These are phyloP conservation scores for Nicator chloris DNA, from an alignment of 2,113 vertebrate genomes.

Conservation along the genomic window DNA sequence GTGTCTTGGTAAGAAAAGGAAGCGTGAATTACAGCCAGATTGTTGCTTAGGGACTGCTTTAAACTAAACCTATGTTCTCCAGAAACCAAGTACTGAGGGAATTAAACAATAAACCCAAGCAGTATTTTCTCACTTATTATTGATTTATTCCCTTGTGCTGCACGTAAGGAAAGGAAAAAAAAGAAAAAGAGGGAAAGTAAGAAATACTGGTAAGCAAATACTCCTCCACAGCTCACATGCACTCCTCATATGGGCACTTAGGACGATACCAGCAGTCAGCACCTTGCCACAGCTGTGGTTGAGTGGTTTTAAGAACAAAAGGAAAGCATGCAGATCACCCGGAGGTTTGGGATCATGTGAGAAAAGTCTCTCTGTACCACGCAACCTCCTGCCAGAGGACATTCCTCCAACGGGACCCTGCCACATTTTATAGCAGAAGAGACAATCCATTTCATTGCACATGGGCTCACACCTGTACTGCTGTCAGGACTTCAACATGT, in stretches of 20 bases:
- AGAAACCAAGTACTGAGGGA: conserved; percentile 31
- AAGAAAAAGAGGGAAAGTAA: not conserved
- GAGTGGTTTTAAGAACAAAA: not conserved
- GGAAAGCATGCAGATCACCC: not conserved
- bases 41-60: conserved; percentile 28
- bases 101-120: conserved; percentile 42
- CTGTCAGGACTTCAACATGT: not conserved
- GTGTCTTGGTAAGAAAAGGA: not conserved
- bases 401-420: not conserved
- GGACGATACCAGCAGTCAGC: not conserved
- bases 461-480: not conserved
- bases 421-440: not conserved
- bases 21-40: not conserved
- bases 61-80: conserved; percentile 40
- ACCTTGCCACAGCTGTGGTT: not conserved
- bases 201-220: not conserved
- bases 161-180: not conserved
- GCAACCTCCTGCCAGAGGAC: not conserved
- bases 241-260: not conserved
- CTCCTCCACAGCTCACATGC: not conserved
- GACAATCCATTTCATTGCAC: not conserved
- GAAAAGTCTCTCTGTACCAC: not conserved
- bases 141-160: not conserved
- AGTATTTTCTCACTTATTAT: conserved; percentile 42
- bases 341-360: not conserved